These are phyloP conservation scores for Pterostichus niger DNA, from an alignment of 2,888 invertebrate genomes.

Conservation along the genomic window DNA sequence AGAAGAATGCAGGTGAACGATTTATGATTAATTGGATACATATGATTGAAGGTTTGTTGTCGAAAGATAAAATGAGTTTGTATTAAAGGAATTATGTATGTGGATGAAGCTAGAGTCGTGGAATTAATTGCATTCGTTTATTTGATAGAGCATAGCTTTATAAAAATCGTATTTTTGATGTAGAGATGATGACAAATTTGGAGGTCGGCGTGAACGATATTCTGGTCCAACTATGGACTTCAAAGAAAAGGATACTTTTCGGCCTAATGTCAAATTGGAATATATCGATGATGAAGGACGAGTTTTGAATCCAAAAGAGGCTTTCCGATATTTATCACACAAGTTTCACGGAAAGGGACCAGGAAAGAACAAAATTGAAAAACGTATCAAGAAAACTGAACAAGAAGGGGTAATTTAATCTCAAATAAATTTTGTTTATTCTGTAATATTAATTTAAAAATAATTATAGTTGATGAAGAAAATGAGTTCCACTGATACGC, in stretches of 20 bases:
- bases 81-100: no score
- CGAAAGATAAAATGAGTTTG: no score
- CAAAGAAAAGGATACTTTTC: slow-evolving; percentile 93
- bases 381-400: slow-evolving; percentile 94
- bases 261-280: slow-evolving; percentile 96
- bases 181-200: slow-evolving; percentile 89
- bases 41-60: no score
- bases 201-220: slow-evolving; percentile 85
- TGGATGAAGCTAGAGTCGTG: no score
- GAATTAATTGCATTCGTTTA: no score
- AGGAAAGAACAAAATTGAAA: slow-evolving; percentile 99
- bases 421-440: background rate
- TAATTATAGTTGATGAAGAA: slow-evolving; percentile 92
- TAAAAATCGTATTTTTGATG: slow-evolving; percentile 66
- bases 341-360: slow-evolving; percentile 99
- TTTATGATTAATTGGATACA: background rate
- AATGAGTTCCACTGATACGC: slow-evolving; percentile 99
- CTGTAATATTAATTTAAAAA: slow-evolving; percentile 7
- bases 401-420: slow-evolving; percentile 89
- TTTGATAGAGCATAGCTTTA: no score
- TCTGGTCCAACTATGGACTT: slow-evolving; percentile 94
- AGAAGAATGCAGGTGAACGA: background rate
- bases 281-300: slow-evolving; percentile 98
- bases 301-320: slow-evolving; percentile 95
- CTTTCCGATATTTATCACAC: slow-evolving; percentile 96